Conservation (phyloP, 2,888 invertebrate genomes). For the Brassicogethes aeneus region DNA sequence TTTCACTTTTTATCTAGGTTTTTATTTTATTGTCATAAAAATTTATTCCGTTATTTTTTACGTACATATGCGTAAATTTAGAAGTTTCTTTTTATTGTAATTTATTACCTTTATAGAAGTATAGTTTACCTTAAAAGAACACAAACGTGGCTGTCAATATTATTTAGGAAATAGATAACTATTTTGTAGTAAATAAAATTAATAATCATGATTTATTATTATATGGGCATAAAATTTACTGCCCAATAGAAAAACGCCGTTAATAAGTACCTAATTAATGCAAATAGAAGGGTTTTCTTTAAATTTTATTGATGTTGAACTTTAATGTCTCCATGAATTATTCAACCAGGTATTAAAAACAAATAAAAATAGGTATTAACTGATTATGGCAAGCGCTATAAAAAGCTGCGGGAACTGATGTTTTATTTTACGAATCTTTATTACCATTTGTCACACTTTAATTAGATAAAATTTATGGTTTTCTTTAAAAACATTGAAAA, state of each 20-base stretch:
- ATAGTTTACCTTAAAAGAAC: too few species aligned
- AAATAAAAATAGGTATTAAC: background rate
- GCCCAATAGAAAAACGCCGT: background rate
- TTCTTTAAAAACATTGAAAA: background rate
- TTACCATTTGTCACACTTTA: background rate
- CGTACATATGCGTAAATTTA: too few species aligned
- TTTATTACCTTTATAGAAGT: too few species aligned
- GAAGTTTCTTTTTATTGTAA: too few species aligned
- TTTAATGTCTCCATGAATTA: background rate
- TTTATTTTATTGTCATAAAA: too few species aligned
- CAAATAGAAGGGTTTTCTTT: background rate
- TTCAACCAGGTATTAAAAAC: conserved; percentile 1
- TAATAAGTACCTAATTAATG: background rate
- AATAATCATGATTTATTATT: background rate
- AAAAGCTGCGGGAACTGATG: background rate
- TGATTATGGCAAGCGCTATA: background rate
- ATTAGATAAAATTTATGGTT: background rate
- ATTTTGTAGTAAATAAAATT: background rate
- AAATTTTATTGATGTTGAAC: background rate
- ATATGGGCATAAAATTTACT: background rate
- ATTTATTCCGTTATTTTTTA: too few species aligned
- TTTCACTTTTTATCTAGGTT: too few species aligned
- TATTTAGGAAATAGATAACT: background rate
- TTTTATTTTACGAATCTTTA: background rate
- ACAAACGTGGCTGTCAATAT: background rate